phyloP scores from a whole-genome alignment of 2,113 vertebrate species.

The Periophthalmodon schlosseri region DNA sequence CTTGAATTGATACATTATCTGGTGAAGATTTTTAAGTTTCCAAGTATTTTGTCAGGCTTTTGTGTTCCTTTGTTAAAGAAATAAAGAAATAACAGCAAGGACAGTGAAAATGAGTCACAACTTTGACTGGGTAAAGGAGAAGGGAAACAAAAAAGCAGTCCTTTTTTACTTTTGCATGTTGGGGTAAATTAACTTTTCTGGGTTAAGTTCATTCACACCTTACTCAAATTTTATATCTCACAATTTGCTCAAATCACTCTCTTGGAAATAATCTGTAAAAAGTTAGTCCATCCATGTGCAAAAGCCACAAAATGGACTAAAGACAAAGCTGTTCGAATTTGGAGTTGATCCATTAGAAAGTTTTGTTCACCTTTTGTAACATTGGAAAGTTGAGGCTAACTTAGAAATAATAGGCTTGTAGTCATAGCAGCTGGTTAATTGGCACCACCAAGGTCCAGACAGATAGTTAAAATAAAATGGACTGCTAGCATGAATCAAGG shows the following conservation, averaged over 20 bases:
- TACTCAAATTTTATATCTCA: not conserved
- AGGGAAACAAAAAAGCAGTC: too few relatives aligned
- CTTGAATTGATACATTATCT: not conserved
- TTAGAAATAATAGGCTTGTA: conserved; percentile 4
- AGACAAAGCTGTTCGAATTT: not conserved
- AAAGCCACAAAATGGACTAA: not conserved
- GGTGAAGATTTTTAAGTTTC: not conserved
- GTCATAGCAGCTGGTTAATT: conserved; percentile 6
- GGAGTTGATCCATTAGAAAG: not conserved
- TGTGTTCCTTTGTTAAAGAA: not conserved
- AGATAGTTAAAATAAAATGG: not conserved
- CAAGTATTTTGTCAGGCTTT: not conserved
- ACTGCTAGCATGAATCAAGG: not conserved
- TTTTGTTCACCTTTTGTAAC: conserved; percentile 6
- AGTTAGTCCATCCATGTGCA: not conserved
- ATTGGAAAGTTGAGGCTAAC: not conserved
- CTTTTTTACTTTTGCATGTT: too few relatives aligned
- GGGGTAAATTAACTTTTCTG: too few relatives aligned
- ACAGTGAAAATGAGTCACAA: not conserved
- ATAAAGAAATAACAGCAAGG: not conserved
- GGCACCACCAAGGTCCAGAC: not conserved
- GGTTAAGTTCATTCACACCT: not conserved
- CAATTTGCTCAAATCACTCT: not conserved
- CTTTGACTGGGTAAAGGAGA: too few relatives aligned
- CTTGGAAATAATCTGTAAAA: not conserved